Percentiles rank a stretch among this genome's conserved stretches.
Conservation (phyloP, 2,888 invertebrate genomes). For the Eupithecia subumbrata region DNA sequence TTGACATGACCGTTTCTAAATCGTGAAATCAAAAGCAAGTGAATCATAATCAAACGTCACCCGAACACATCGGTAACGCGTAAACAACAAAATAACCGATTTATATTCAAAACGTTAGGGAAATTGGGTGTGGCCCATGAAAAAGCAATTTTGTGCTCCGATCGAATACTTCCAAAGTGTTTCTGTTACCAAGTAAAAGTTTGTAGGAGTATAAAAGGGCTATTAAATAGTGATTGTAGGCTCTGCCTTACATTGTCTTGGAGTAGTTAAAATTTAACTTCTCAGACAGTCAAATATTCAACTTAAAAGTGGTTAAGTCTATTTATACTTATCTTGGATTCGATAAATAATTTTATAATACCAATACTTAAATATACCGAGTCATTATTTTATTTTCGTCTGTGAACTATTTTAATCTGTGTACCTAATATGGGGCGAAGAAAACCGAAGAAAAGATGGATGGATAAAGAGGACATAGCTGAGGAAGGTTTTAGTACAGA, state of each 20-base stretch:
- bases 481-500: too few relatives aligned
- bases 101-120: conserved; percentile 61
- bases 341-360: neutral
- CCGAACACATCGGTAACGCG: conserved; percentile 28
- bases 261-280: conserved; percentile 9
- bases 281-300: neutral
- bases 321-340: too few relatives aligned
- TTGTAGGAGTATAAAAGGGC: conserved; percentile 44
- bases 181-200: conserved; percentile 53
- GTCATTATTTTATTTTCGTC: neutral
- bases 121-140: conserved; percentile 67
- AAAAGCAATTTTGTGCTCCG: conserved; percentile 63
- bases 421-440: too few relatives aligned
- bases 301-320: conserved; percentile 5
- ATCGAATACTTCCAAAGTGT: conserved; percentile 32
- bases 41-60: conserved; percentile 5
- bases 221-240: conserved; percentile 62
- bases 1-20: neutral
- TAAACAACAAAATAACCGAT: conserved; percentile 51
- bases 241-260: conserved; percentile 27
- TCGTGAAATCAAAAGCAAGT: neutral
- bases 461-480: too few relatives aligned
- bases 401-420: neutral
- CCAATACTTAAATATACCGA: too few relatives aligned
- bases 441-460: too few relatives aligned